These are phyloP conservation scores for Pyrrhosoma nymphula DNA, from an alignment of 2,888 invertebrate species.

Conservation along the genomic window DNA sequence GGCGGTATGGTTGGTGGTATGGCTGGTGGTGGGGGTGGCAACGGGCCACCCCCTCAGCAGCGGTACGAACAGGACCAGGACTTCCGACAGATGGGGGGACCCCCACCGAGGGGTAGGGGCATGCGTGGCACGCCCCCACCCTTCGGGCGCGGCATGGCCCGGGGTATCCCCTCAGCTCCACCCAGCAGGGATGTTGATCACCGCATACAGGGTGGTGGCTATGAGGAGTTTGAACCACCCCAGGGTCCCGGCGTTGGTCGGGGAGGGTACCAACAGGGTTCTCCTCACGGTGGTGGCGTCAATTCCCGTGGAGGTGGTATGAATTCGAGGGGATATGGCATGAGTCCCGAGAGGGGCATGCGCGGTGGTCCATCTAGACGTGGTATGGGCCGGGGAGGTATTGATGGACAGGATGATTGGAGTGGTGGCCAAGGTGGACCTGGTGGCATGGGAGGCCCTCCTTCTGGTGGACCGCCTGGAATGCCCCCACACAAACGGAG, in stretches of 20 bases:
- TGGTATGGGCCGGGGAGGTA: slow-evolving; percentile 28
- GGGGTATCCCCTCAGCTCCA: slow-evolving; percentile 6
- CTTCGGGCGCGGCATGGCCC: slow-evolving; percentile 15
- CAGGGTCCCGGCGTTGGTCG: slow-evolving; percentile 11
- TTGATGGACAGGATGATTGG: slow-evolving; percentile 56
- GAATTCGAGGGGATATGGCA: slow-evolving; percentile 31
- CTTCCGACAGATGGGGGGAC: slow-evolving; percentile 58
- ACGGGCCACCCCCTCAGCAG: slow-evolving; percentile 24
- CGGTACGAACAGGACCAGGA: slow-evolving; percentile 63
- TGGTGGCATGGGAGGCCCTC: neutral
- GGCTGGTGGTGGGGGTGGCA: slow-evolving; percentile 12
- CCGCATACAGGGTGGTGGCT: slow-evolving; percentile 37
- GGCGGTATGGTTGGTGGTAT: slow-evolving; percentile 49
- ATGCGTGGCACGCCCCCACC: slow-evolving; percentile 57
- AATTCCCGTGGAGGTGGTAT: neutral
- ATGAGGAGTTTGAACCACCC: slow-evolving; percentile 46
- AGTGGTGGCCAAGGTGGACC: slow-evolving; percentile 5
- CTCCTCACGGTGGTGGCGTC: neutral
- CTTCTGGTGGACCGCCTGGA: neutral
- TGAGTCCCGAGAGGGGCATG: slow-evolving; percentile 50
- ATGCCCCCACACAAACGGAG: slow-evolving; percentile 38
- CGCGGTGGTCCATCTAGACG: slow-evolving; percentile 37
- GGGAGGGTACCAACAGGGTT: slow-evolving; percentile 21
- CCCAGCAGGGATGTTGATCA: slow-evolving; percentile 41
- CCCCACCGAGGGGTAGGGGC: slow-evolving; percentile 47